A percentile compares a stretch with the other conserved stretches of the same genome.
Conservation (phyloP, 2,888 invertebrate species). For the Lumbricus terrestris region DNA sequence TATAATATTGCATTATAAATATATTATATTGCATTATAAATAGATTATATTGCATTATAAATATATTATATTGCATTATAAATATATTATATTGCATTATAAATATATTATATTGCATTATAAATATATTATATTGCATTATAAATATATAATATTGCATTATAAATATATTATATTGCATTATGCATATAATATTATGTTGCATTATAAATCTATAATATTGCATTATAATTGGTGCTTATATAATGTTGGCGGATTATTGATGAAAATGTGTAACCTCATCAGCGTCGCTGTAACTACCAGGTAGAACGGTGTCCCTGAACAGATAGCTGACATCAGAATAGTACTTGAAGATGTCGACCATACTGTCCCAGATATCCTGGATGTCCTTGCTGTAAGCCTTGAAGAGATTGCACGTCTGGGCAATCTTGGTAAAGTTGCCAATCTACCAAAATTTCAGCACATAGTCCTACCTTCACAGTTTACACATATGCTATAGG, state of each 20-base stretch:
- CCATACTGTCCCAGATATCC: slow-evolving; percentile 88
- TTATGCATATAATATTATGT: no score
- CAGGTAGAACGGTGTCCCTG: slow-evolving; percentile 70
- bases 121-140: no score
- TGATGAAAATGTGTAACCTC: slow-evolving; percentile 30
- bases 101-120: no score
- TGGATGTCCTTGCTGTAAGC: slow-evolving; percentile 89
- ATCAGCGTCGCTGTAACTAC: slow-evolving; percentile 39
- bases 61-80: no score
- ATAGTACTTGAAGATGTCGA: slow-evolving; percentile 88
- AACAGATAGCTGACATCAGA: slow-evolving; percentile 87
- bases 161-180: no score
- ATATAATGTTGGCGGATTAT: neutral
- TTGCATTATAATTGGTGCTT: no score
- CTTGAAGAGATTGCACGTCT: slow-evolving; percentile 87
- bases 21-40: no score
- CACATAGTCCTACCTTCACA: slow-evolving; percentile 98
- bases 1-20: no score
- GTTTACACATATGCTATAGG: slow-evolving; percentile 97
- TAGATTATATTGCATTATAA: no score
- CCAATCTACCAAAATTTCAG: slow-evolving; percentile 56
- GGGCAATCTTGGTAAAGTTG: slow-evolving; percentile 68
- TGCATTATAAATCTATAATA: no score
- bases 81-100: no score
- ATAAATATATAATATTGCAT: neutral